These are phyloP conservation scores for Ancistrus triradiatus DNA, from an alignment of 2,113 vertebrate genomes.

Conservation along the genomic window DNA sequence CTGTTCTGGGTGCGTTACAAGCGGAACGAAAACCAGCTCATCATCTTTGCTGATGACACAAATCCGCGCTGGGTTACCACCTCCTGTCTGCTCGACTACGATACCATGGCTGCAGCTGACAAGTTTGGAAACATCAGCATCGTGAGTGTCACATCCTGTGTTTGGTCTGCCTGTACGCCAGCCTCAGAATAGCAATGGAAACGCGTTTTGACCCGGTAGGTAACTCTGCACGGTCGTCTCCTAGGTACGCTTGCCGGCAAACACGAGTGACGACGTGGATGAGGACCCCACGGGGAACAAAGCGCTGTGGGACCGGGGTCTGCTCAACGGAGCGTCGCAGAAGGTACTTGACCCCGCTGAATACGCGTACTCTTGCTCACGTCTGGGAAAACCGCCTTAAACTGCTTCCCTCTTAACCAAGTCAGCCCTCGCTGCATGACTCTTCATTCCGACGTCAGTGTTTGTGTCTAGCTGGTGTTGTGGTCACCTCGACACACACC, in stretches of 20 bases:
- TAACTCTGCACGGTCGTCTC: not conserved
- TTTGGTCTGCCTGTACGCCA: too few species aligned
- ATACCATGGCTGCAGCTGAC: conserved; percentile 94
- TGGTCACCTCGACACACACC: conserved; percentile 17
- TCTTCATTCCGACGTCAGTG: conserved; percentile 26
- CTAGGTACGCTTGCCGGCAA: conserved; percentile 91
- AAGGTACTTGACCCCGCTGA: conserved; percentile 73
- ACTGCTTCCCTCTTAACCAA: not conserved
- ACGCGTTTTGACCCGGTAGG: not conserved
- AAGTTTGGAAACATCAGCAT: conserved; percentile 99
- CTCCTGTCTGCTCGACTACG: conserved; percentile 90
- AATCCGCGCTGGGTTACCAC: conserved; percentile 97
- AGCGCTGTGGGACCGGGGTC: conserved; percentile 93
- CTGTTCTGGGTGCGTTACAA: conserved; percentile 98
- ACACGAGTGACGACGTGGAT: conserved; percentile 96
- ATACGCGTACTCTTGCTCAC: not conserved
- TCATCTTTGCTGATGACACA: conserved; percentile 97
- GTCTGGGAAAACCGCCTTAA: conserved; percentile 1
- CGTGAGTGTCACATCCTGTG: too few species aligned
- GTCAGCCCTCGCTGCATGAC: not conserved
- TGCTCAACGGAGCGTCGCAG: conserved; percentile 95
- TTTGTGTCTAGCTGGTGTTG: conserved; percentile 32
- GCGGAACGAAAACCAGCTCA: conserved; percentile 95
- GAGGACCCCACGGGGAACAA: conserved; percentile 98
- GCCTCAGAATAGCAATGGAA: too few species aligned